A percentile compares a stretch with the other conserved stretches of the same genome.
Evolutionary conservation across 35 echinoderm and acorn worm genomes (phyloP).

Genomic region (Ophiothrix spiculata): DNA sequence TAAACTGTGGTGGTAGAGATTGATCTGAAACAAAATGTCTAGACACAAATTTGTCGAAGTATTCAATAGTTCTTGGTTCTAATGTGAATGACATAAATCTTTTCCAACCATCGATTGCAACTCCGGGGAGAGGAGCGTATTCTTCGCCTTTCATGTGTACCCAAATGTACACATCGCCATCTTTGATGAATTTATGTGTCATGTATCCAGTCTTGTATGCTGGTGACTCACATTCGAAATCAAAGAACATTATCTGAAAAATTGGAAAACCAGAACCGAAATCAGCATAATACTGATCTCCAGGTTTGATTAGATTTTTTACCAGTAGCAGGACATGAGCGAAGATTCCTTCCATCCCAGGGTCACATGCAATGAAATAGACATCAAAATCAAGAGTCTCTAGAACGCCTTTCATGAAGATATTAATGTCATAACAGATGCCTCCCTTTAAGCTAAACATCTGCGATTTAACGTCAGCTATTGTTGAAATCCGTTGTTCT

Average conservation of each 20-base stretch:
- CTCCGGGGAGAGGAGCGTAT: too few relatives aligned
- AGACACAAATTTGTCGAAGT: neutral
- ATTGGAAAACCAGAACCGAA: constrained; percentile 27
- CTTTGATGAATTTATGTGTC: constrained; percentile 3
- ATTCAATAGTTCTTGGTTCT: neutral
- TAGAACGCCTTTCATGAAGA: constrained; percentile 14
- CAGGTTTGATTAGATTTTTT: constrained; percentile 14
- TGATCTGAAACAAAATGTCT: neutral
- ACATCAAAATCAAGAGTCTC: constrained; percentile 18
- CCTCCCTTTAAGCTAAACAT: neutral
- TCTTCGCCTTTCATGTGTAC: too few relatives aligned
- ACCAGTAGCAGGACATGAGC: constrained; percentile 13
- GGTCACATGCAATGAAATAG: neutral
- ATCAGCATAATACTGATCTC: constrained; percentile 21
- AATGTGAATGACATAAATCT: neutral
- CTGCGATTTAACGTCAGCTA: constrained; percentile 17
- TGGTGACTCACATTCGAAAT: constrained; percentile 21
- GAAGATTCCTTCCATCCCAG: neutral
- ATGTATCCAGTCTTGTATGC: constrained; percentile 1
- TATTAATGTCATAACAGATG: constrained; percentile 12
- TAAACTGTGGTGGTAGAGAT: neutral
- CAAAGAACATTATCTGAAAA: neutral
- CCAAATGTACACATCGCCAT: too few relatives aligned
- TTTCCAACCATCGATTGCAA: too few relatives aligned
- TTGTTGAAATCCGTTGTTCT: neutral